These are phyloP conservation scores for Arion vulgaris DNA, from an alignment of 1,140 invertebrate species.

Conservation along the genomic window DNA sequence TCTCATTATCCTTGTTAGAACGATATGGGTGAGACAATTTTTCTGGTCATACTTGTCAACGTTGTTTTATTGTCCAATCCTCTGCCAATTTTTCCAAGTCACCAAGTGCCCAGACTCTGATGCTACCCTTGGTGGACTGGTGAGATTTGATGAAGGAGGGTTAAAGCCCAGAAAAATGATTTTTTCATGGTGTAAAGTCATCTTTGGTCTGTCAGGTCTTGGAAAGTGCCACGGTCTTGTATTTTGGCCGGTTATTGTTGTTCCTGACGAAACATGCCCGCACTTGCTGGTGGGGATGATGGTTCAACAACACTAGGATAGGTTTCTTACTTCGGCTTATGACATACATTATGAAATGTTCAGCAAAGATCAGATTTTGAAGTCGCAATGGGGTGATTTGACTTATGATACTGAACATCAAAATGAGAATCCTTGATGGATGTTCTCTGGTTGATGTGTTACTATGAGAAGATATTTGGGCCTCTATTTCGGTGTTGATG, in stretches of 20 bases:
- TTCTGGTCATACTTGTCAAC: background rate
- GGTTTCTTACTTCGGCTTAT: conserved; percentile 9
- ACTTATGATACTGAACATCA: background rate
- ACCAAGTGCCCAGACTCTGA: conserved; percentile 49
- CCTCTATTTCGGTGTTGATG: background rate
- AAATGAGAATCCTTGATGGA: background rate
- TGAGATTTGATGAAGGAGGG: conserved; percentile 36
- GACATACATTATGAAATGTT: background rate
- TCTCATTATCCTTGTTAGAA: conserved; percentile 29
- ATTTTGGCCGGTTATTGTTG: background rate
- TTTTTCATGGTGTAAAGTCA: conserved; percentile 32
- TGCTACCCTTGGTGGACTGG: conserved; percentile 58
- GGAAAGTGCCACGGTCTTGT: conserved; percentile 34
- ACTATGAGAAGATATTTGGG: background rate
- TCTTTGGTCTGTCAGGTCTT: conserved; percentile 33
- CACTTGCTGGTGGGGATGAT: background rate
- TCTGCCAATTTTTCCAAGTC: conserved; percentile 66
- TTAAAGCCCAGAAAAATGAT: conserved; percentile 39
- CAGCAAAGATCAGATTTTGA: background rate
- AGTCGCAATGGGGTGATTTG: background rate
- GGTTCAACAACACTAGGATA: background rate
- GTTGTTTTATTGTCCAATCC: conserved; percentile 37
- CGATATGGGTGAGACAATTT: background rate
- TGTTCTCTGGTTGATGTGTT: background rate
- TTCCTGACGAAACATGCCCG: background rate